Evolutionary conservation across 2,888 invertebrate genomes (phyloP), one percentile per base, ranked within the genome.

Genomic region (Hyposoter dolosus): DNA sequence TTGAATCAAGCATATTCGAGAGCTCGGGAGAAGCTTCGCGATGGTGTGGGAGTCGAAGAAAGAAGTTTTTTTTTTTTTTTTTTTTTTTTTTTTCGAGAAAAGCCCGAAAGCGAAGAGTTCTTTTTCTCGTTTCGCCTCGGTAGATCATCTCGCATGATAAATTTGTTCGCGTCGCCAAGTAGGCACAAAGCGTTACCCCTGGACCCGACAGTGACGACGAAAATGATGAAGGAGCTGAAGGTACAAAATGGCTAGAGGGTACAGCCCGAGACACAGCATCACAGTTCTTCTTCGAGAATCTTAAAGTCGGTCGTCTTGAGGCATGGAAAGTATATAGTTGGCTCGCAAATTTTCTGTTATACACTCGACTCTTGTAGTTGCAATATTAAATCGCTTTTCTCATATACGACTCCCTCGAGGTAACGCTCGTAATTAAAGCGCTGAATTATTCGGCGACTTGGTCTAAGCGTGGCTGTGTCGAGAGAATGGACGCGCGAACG

Each of bases 371-470:
- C 66, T 68, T 19, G 40, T 40, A 78, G 78, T 74, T 83, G 86
- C 83, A 86, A 86, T 86, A 86, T 86, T 83, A 83, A 86, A 83
- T 83, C 82, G 86, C 71, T 32, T 56, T 28, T 56, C 35, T 43
- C 60, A 28, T 60, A 15, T 65, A 23, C 63, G 15, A 75, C 88
- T 88, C 90, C 85, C 87, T 88, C 56, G 88, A 89, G 89, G 87
- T 87, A 72, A 83, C 87, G 88, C 89, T 90, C 87, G 91, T 92
- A 92, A 92, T 92, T 92, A 93, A 93, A 92, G 92, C 90, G 88
- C 90, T 92, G 92, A 92, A 93, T 92, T 92, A 92, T 92, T 92
- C 89, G 88, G 88, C 87, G 90, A 90, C 90, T 91, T 89, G 92
- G 90, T 90, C 89, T 90, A 89, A 90, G 85, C 43, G 63, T 40